Percentiles rank a stretch among this genome's conserved stretches.
Conservation (phyloP, 1,140 invertebrate species). For the Forficula auricularia region DNA sequence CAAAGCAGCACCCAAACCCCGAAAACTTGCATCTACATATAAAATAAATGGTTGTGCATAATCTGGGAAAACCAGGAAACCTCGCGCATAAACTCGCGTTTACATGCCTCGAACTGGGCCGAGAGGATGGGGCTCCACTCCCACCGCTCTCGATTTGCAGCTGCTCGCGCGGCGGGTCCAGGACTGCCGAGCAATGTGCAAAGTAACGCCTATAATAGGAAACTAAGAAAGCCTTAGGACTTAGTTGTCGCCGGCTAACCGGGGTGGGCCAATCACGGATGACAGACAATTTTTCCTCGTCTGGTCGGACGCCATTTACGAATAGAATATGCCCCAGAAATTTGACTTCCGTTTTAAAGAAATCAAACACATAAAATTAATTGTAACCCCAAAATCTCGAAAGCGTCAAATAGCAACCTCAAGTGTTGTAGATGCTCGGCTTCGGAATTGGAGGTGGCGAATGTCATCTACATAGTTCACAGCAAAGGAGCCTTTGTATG, state of each 20-base stretch:
- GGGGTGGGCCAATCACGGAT: slow-evolving; percentile 18
- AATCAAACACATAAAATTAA: slow-evolving; percentile 15
- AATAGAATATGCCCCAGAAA: slow-evolving; percentile 24
- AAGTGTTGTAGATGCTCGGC: slow-evolving; percentile 16
- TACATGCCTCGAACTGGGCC: too few species aligned
- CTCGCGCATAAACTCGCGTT: slow-evolving; percentile 10
- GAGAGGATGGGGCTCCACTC: too few species aligned
- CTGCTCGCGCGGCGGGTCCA: slow-evolving; percentile 16
- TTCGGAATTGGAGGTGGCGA: slow-evolving; percentile 10
- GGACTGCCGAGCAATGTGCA: slow-evolving; percentile 12
- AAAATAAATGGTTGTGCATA: slow-evolving; percentile 12
- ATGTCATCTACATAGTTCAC: slow-evolving; percentile 10
- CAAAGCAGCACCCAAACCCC: slow-evolving; percentile 18
- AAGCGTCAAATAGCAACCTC: slow-evolving; percentile 11
- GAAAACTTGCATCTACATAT: slow-evolving; percentile 16
- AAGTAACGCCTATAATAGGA: slow-evolving; percentile 27
- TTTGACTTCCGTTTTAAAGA: slow-evolving; percentile 20
- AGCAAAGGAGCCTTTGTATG: not conserved
- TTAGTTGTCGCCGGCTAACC: slow-evolving; percentile 19
- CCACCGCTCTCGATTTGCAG: slow-evolving; percentile 15
- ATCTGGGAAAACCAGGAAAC: slow-evolving; percentile 13
- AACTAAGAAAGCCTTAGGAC: slow-evolving; percentile 24
- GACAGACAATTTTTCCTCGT: slow-evolving; percentile 18
- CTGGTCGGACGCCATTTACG: slow-evolving; percentile 14
- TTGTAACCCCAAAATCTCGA: slow-evolving; percentile 13